A percentile compares a stretch with the other conserved stretches of the same genome.
These are phyloP conservation scores for Paedocypris sp. DNA, from an alignment of 2,113 vertebrate species.

Conservation along the genomic window DNA sequence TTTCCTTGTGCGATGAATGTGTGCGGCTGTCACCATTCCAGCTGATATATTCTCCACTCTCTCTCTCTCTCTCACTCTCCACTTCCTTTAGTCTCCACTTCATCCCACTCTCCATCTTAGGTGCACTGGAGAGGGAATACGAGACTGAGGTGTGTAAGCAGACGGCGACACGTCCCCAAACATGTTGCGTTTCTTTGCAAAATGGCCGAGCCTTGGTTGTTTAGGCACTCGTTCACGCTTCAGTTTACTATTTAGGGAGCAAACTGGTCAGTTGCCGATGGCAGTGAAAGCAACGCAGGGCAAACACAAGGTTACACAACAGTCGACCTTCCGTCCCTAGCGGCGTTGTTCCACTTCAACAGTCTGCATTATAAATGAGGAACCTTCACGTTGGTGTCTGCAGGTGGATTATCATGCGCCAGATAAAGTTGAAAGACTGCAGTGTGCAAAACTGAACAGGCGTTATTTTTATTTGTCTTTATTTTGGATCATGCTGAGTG, in stretches of 20 bases:
- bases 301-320: neutral
- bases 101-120: neutral
- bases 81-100: neutral
- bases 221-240: neutral
- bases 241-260: neutral
- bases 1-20: conserved; percentile 25
- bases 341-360: neutral
- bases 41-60: conserved; percentile 13
- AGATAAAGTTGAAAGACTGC: too few relatives aligned
- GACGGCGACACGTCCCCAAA: neutral
- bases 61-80: neutral
- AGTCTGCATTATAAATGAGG: neutral
- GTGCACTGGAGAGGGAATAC: conserved; percentile 1
- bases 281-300: neutral
- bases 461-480: too few relatives aligned
- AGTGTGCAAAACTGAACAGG: too few relatives aligned
- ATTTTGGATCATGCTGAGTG: too few relatives aligned
- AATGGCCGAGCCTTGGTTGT: conserved; percentile 8
- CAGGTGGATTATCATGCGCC: too few relatives aligned
- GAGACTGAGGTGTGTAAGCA: neutral
- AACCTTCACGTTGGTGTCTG: too few relatives aligned
- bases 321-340: neutral
- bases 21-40: conserved; percentile 21
- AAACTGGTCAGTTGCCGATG: neutral
- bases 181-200: neutral